phyloP scores from a whole-genome alignment of 2,797 vertebrate species.

The Acanthurus tractus region DNA sequence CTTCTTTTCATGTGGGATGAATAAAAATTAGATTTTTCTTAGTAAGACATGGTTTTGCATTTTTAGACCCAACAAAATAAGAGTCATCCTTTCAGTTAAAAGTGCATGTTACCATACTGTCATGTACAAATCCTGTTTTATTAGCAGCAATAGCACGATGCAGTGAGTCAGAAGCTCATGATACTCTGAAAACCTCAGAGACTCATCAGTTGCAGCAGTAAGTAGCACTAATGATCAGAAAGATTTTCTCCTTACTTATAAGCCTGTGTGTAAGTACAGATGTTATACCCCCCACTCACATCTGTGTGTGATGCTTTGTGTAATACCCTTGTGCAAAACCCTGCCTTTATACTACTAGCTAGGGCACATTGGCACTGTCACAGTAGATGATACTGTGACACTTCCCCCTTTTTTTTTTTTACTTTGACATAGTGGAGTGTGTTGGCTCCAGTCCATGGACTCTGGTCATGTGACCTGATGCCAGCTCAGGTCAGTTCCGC shows the following conservation, averaged over 20 bases:
- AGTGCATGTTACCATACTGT: slow-evolving; percentile 22
- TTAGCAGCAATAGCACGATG: slow-evolving; percentile 26
- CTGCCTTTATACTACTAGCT: slow-evolving; percentile 60
- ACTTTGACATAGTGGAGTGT: slow-evolving; percentile 36
- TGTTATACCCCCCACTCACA: slow-evolving; percentile 23
- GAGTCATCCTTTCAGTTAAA: slow-evolving; percentile 12
- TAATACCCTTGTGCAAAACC: slow-evolving; percentile 50
- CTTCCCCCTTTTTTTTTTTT: slow-evolving; percentile 37
- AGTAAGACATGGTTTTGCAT: too few relatives aligned
- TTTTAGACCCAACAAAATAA: slow-evolving; percentile 19
- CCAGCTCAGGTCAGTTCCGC: slow-evolving; percentile 69
- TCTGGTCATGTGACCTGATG: slow-evolving; percentile 51
- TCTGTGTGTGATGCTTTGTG: slow-evolving; percentile 30
- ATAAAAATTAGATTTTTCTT: slow-evolving; percentile 15
- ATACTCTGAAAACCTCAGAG: slow-evolving; percentile 35
- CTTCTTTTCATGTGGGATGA: slow-evolving; percentile 18
- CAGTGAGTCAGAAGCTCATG: slow-evolving; percentile 27
- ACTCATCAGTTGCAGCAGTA: slow-evolving; percentile 43
- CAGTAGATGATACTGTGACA: slow-evolving; percentile 58
- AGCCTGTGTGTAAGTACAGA: slow-evolving; percentile 58
- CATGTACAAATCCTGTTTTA: slow-evolving; percentile 29
- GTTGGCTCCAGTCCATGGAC: slow-evolving; percentile 48
- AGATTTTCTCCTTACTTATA: slow-evolving; percentile 43
- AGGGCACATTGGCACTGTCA: slow-evolving; percentile 40
- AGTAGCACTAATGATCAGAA: slow-evolving; percentile 36